phyloP scores from a whole-genome alignment of 2,888 invertebrate species.

The Temnothorax rugatulus region DNA sequence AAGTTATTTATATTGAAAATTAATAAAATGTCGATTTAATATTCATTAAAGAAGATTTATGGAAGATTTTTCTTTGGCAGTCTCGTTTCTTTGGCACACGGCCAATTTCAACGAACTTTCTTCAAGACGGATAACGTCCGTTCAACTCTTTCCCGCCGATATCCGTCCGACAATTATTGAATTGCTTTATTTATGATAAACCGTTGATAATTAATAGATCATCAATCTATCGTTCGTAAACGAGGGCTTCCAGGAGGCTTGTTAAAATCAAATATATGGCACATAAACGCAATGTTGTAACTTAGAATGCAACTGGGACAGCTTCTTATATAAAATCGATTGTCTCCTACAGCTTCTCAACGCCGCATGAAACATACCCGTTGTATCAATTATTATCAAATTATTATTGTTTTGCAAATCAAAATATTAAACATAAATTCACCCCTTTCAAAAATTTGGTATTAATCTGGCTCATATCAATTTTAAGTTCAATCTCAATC shows the following conservation, averaged over 20 bases:
- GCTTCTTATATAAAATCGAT: constrained; percentile 32
- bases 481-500: not conserved
- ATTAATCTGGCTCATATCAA: not conserved
- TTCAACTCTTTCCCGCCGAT: not conserved
- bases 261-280: not conserved
- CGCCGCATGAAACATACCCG: not conserved
- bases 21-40: constrained; percentile 38
- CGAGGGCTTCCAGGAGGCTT: not conserved
- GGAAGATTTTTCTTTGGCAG: constrained; percentile 4
- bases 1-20: constrained; percentile 21
- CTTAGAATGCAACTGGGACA: constrained; percentile 35
- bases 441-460: not conserved
- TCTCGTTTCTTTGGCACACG: constrained; percentile 22
- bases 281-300: not conserved
- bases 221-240: constrained; percentile 1
- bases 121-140: constrained; percentile 17
- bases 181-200: constrained; percentile 13
- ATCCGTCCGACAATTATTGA: constrained; percentile 19
- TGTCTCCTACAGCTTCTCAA: not conserved
- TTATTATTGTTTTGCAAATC: constrained; percentile 23
- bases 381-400: constrained; percentile 18
- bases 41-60: constrained; percentile 32
- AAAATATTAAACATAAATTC: not conserved
- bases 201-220: constrained; percentile 11
- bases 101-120: constrained; percentile 35